Evolutionary conservation across 1,140 invertebrate genomes (phyloP), one percentile per base, ranked within the genome.

Genomic region (Drosophila pachea): DNA sequence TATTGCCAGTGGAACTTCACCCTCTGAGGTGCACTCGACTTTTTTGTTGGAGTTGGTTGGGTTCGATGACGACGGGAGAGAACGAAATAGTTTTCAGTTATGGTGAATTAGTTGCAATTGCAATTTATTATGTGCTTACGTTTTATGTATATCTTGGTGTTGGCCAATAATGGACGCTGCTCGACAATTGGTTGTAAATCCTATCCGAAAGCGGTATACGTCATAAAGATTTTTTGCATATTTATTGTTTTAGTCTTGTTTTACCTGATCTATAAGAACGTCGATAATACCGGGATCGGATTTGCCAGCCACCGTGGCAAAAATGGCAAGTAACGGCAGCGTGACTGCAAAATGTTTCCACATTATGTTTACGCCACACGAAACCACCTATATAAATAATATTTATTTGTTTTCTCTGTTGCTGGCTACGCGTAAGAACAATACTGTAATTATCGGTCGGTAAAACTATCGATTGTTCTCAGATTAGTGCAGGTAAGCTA

Each of bases 241-340:
- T 61, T 49, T 63, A 48, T 49, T 75, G 53, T 61, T 60, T 58
- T 74, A 52, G 42, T 64, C 58, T 56, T 45, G 22, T 55, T 65
- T 70, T 73, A 88, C 86, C 68, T 74, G 62, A 40, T 71, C 73
- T 59, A 88, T 56, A n/a, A 42, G 16, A 42, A 78, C 68, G 49
- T 84, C 67, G 33, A 88, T 72, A 31, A 84, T 76, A 29, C 86
- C 86, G 5, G 86, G 72, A 32, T 88, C 86, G 4, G 86, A 86
- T 68, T 65, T 86, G 6, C 69, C 81, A 36, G 58, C 42, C 7
- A 58, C 66, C 35, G 29, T 48, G 12, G 43, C 55, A 47, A 48
- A 58, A 35, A 66, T 49, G 8, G 43, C 12, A 9, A 56, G 12
- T 7, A 84, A 50, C 35, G 76, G 62, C 68, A 84, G 67, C 65